Evolutionary conservation across 2,888 invertebrate genomes (phyloP), one percentile per base, ranked within the genome.

Genomic region (Cyaniris semiargus): DNA sequence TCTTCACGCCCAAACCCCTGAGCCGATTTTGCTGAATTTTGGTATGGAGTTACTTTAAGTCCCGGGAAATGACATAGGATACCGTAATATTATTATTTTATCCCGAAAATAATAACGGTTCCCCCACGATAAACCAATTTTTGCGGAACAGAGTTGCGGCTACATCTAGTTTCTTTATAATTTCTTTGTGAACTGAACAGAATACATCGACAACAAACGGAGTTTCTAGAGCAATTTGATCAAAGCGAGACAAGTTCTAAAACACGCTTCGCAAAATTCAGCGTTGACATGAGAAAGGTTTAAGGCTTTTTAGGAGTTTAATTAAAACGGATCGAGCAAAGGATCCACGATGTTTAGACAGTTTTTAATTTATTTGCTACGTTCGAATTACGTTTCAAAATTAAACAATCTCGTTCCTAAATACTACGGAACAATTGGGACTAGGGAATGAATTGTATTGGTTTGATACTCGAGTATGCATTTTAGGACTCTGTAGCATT

Each of bases 281-380:
- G 27, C 66, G 66, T 66, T 66, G 66, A 66, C 66, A 66, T 66
- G 66, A 13, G 27, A 66, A 66, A 31, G 66, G 27, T 27, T 66
- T 27, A 27, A 6, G 15, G 66, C 66, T 66, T 66, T 66, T 66
- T 66, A 66, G 27, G 27, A 66, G 27, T 66, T 66, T 66, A 66
- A 66, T 66, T 66, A 66, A 66, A 66, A 18, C 66, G 66, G 66
- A 31, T 66, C 27, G 66, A 66, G 15, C 66, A 31, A 23, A 66
- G 66, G 66, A 66, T 31, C 60, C 0, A 13, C 27, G 15, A 18
- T 66, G 66, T 2, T 66, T 31, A 66, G 66, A 66, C 66, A 66
- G 66, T 66, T 66, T 66, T 66, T 66, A 66, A 66, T 66, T 66
- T 66, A 66, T 66, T 66, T 66, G 13, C 27, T 6, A 66, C 27